These are phyloP conservation scores for Campoletis sonorensis DNA, from an alignment of 1,140 invertebrate genomes.

Conservation along the genomic window DNA sequence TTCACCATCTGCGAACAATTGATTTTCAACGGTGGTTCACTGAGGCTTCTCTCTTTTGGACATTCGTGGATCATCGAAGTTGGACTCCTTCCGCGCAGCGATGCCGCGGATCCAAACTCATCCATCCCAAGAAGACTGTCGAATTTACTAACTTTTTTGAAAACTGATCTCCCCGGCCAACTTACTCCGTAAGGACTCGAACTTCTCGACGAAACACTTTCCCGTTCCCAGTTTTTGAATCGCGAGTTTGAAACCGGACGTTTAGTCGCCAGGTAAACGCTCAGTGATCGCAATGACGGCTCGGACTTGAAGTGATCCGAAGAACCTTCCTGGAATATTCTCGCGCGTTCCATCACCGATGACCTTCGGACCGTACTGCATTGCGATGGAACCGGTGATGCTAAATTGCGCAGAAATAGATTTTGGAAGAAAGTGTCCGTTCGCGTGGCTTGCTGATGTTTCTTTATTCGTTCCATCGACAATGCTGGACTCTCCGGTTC, in stretches of 20 bases:
- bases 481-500: slow-evolving; percentile 49
- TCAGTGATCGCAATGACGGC: slow-evolving; percentile 78
- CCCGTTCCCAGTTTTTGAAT: slow-evolving; percentile 82
- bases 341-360: slow-evolving; percentile 80
- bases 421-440: slow-evolving; percentile 84
- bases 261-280: slow-evolving; percentile 81
- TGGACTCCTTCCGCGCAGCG: slow-evolving; percentile 62
- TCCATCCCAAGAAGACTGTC: slow-evolving; percentile 65
- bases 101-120: slow-evolving; percentile 67
- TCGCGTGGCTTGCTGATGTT: slow-evolving; percentile 78
- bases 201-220: slow-evolving; percentile 73
- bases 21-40: slow-evolving; percentile 73
- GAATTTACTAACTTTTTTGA: slow-evolving; percentile 71
- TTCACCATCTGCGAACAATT: slow-evolving; percentile 56
- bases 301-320: slow-evolving; percentile 74
- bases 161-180: slow-evolving; percentile 65
- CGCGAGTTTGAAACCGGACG: slow-evolving; percentile 84
- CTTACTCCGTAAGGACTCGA: slow-evolving; percentile 70
- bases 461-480: slow-evolving; percentile 76
- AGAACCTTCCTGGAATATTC: slow-evolving; percentile 78
- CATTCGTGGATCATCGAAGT: slow-evolving; percentile 58
- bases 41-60: slow-evolving; percentile 72
- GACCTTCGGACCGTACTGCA: slow-evolving; percentile 71
- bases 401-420: slow-evolving; percentile 79
- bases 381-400: slow-evolving; percentile 64